These are phyloP conservation scores for Neomonachus schauinslandi DNA, from an alignment of 2,113 vertebrate genomes.

Conservation along the genomic window DNA sequence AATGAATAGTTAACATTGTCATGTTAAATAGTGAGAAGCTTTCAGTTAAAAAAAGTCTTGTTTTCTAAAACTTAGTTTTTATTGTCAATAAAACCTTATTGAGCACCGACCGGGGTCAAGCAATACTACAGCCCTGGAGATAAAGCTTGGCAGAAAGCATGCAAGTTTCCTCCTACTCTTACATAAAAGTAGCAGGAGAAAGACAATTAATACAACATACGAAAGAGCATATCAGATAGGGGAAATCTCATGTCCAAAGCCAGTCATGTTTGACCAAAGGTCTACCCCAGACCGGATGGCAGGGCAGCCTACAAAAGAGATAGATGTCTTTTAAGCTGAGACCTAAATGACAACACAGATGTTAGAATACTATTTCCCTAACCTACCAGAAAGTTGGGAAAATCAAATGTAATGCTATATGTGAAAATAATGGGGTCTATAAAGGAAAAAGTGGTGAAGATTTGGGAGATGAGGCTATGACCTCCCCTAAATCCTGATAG, in stretches of 20 bases:
- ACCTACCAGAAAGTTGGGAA: not conserved
- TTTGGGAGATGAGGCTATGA: not conserved
- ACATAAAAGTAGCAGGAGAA: not conserved
- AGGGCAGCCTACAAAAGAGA: not conserved
- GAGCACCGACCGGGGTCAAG: not conserved
- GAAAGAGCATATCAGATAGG: not conserved
- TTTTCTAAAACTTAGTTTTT: not conserved
- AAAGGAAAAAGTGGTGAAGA: not conserved
- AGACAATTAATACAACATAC: not conserved
- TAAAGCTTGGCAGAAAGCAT: not conserved
- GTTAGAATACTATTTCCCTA: not conserved
- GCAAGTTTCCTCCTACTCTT: not conserved
- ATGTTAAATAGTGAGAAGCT: not conserved
- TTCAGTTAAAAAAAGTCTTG: not conserved
- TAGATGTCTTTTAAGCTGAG: not conserved
- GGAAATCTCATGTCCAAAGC: not conserved
- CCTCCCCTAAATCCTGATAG: not conserved
- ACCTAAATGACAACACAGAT: not conserved
- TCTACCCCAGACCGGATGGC: no score
- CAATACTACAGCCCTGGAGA: not conserved
- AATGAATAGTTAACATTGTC: not conserved
- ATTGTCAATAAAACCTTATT: not conserved
- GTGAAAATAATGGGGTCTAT: not conserved
- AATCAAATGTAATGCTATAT: not conserved
- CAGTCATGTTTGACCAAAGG: rapidly evolving